phyloP scores from a whole-genome alignment of 2,888 invertebrate species.

The Eilema depressum region DNA sequence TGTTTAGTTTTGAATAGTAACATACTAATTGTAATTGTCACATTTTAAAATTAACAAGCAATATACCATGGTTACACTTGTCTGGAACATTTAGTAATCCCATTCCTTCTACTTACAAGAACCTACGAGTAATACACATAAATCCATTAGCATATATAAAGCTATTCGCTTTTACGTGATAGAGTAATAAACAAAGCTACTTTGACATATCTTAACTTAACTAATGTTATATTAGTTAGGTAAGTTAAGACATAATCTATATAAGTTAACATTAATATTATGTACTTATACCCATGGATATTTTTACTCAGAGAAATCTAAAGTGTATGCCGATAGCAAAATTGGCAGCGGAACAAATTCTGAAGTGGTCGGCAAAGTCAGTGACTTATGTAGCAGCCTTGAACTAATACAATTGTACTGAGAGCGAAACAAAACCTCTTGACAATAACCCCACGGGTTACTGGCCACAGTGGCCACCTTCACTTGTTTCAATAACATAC shows the following conservation, averaged over 20 bases:
- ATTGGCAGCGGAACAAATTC: constrained; percentile 21
- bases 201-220: too few species aligned
- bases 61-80: not conserved
- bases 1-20: not conserved
- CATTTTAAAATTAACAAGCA: not conserved
- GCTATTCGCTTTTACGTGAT: not conserved
- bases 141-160: too few species aligned
- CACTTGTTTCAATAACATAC: constrained; percentile 43
- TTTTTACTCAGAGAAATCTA: not conserved
- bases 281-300: not conserved
- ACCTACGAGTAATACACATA: not conserved
- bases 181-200: not conserved
- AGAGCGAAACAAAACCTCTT: constrained; percentile 44
- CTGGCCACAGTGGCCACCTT: constrained; percentile 32
- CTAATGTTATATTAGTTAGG: too few species aligned
- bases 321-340: not conserved
- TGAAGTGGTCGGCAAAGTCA: constrained; percentile 40
- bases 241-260: not conserved
- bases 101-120: not conserved
- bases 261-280: not conserved
- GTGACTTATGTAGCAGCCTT: constrained; percentile 54
- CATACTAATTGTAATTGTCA: not conserved
- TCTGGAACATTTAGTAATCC: not conserved
- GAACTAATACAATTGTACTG: constrained; percentile 48
- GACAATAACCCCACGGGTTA: constrained; percentile 43